Evolutionary conservation across 2,113 vertebrate genomes (phyloP).

Genomic region (Hydropotes inermis): DNA sequence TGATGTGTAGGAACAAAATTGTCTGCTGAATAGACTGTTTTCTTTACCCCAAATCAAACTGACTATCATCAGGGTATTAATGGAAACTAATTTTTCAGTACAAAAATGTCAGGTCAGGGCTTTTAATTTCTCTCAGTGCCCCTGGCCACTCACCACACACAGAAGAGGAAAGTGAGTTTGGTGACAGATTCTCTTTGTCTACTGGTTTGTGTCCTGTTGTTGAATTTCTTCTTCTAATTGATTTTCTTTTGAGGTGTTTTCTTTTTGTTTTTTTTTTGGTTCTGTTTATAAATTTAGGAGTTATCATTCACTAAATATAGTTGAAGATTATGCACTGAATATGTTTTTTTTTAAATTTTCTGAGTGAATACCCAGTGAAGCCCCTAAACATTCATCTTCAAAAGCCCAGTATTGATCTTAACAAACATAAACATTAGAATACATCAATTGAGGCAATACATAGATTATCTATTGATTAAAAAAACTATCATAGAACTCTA

Average conservation of each 20-base stretch:
- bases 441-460: not conserved
- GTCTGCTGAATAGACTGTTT: not conserved
- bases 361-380: not conserved
- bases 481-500: not conserved
- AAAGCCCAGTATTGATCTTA: not conserved
- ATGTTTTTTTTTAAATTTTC: not conserved
- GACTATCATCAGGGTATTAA: not conserved
- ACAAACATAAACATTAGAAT: not conserved
- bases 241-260: not conserved
- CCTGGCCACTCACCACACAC: not conserved
- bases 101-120: not conserved
- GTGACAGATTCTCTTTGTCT: not conserved
- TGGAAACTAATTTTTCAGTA: not conserved
- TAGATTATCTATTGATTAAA: not conserved
- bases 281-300: not conserved
- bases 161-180: not conserved
- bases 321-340: not conserved
- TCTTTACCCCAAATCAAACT: not conserved
- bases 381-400: not conserved
- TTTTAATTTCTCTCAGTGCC: not conserved
- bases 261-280: not conserved
- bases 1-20: not conserved
- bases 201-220: not conserved
- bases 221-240: not conserved
- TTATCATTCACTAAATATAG: not conserved